Base-by-base conservation (phyloP, 2,797 vertebrate species). In the Acestrorhynchus altus region DNA sequence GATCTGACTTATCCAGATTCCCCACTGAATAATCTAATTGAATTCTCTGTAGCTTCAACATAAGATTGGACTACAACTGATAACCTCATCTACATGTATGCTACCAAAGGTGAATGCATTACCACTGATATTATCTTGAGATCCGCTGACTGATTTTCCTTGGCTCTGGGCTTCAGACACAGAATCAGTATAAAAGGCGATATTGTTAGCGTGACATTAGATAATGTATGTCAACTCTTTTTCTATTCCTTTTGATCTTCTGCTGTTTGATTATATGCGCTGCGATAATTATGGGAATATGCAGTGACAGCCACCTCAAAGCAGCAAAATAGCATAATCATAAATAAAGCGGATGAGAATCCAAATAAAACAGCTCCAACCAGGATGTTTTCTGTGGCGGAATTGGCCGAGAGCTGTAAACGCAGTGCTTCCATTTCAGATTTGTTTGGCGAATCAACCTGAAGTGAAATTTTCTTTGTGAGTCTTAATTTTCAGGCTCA, bases 131-230 rank as follows among this genome's bases (percentile, higher is more conserved):
- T 11, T 11, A 67, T 68, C 20, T 13, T 11, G 16, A 60, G 22
- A 64, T 24, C 59, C 9, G 7, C 26, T 6, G 26, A 49, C 13
- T 68, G 18, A 13, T 57, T 67, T 5, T 8, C 49, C 39, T 10
- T 57, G 73, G 39, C 24, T 46, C 11, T 56, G 51, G 39, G 35
- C 63, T 74, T 54, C 49, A 40, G 60, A 73, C 16, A 15, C 54
- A 28, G 31, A 74, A 24, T 26, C 72, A 22, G 40, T n/a, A 47
- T 49, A 68, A 76, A 76, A 76, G 42, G 18, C 15, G 6, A 49
- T 9, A 35, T 26, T 24, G 20, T 76, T 60, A 39, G 44, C 26
- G 10, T 39, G 74, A 15, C 44, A 51, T 69, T 39, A 18, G 6
- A 15, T 65, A 44, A 75, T 47, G 10, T 57, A 7, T 28, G 66